Base-by-base conservation (phyloP, 2,113 vertebrate genomes). In the Forbesichthys agassizii region DNA sequence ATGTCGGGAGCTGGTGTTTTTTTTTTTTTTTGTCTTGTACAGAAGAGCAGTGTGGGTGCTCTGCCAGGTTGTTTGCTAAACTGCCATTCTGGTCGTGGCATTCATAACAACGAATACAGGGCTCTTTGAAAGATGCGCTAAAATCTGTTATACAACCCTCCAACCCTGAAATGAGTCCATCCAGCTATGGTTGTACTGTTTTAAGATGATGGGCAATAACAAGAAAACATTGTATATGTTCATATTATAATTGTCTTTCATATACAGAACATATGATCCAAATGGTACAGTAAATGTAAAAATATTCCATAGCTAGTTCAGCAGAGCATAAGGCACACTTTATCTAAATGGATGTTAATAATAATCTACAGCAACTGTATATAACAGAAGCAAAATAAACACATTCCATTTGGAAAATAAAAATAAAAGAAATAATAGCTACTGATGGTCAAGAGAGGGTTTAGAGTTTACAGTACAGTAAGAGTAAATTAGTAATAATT, bases 11-110 rank as follows among this genome's bases (percentile, higher is more conserved):
- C 27, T 27, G 27, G 27, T 27, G 27, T 27, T 27, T 20, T 20
- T 16, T 20, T 20, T 27, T 27, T 27, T 27, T 84, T 51, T 85
- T 85, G 84, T 88, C 87, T 88, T 77, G 74, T 64, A 76, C 71
- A 81, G 82, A 74, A 71, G 66, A 77, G 73, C 69, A 67, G 71
- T 52, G 69, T 69, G 59, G 63, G 69, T 69, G 61, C 73, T 66
- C 68, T 64, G 11, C 5, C 20, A 62, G 70, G 10, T 9, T 84
- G 74, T 83, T 86, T 77, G 62, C 59, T 78, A 86, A 86, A 86
- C 72, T 86, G 48, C 60, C 46, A 36, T 63, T 61, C 46, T 80
- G 72, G 78, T 71, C 81, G 73, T 62, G 55, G 66, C 66, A 62
- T 49, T 16, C 13, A 56, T 61, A 73, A 58, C 52, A 76, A 62